These are phyloP conservation scores for Dastarcus helophoroides DNA, from an alignment of 2,888 invertebrate genomes.

Conservation along the genomic window DNA sequence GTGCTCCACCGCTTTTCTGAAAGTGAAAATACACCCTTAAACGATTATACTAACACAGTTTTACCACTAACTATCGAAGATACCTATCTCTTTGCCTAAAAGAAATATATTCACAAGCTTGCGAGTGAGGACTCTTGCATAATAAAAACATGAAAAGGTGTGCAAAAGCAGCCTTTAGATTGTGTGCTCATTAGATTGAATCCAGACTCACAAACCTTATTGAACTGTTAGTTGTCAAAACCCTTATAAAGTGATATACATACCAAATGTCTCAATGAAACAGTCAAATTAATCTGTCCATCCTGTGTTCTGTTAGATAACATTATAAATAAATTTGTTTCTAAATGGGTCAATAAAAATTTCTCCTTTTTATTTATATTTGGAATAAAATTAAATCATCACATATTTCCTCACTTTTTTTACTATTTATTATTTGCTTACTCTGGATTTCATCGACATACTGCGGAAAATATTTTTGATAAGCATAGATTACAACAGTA, in stretches of 20 bases:
- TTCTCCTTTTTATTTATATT: constrained; percentile 19
- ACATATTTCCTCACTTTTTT: constrained; percentile 11
- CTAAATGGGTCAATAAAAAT: constrained; percentile 17
- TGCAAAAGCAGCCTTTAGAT: too few species aligned
- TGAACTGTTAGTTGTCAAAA: constrained; percentile 15
- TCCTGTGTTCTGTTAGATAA: constrained; percentile 17
- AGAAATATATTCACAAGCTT: neutral
- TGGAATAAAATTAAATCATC: constrained; percentile 21
- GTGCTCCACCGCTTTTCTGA: constrained; percentile 69
- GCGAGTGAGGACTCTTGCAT: neutral
- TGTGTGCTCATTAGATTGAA: neutral
- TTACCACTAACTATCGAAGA: neutral
- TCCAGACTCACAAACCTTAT: constrained; percentile 16
- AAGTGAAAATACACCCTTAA: constrained; percentile 17
- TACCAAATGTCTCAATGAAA: constrained; percentile 17
- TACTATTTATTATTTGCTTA: constrained; percentile 11
- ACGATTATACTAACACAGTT: neutral
- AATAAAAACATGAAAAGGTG: too few species aligned
- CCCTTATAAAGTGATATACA: constrained; percentile 20
- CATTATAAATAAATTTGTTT: constrained; percentile 21
- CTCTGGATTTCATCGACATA: constrained; percentile 22
- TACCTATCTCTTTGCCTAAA: constrained; percentile 1
- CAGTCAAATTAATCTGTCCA: constrained; percentile 15
- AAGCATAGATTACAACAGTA: constrained; percentile 10
- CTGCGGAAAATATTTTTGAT: constrained; percentile 28